phyloP scores from a whole-genome alignment of 2,797 vertebrate species.

The Sebastes steindachneri region DNA sequence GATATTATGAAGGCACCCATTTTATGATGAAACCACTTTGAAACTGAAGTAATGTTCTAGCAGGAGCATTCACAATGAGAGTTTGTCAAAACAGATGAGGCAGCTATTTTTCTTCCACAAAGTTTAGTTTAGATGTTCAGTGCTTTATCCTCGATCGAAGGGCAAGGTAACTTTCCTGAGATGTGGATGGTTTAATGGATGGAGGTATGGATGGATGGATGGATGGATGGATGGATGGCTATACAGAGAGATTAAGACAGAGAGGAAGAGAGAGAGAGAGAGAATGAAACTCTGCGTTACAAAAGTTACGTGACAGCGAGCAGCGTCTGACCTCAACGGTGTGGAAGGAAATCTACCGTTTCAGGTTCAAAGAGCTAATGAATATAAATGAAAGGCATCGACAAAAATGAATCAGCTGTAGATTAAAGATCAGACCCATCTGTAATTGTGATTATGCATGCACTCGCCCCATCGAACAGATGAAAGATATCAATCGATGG shows the following conservation, averaged over 20 bases:
- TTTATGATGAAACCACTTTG: conserved; percentile 77
- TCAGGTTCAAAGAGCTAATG: conserved; percentile 76
- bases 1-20: conserved; percentile 54
- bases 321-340: conserved; percentile 43
- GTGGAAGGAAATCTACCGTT: conserved; percentile 57
- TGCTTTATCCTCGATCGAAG: conserved; percentile 17
- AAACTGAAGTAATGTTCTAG: conserved; percentile 62
- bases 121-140: conserved; percentile 33
- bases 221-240: conserved; percentile 20
- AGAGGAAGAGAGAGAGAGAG: background rate
- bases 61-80: conserved; percentile 33
- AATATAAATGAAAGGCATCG: conserved; percentile 79
- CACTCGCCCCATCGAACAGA: conserved; percentile 66
- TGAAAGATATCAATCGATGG: conserved; percentile 77
- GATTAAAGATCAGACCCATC: conserved; percentile 76
- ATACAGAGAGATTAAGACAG: background rate
- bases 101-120: conserved; percentile 31
- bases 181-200: conserved; percentile 19
- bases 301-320: conserved; percentile 37
- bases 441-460: conserved; percentile 78
- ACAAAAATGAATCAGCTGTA: conserved; percentile 69
- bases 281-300: background rate
- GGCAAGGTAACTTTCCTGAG: conserved; percentile 27
- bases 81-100: conserved; percentile 54
- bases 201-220: background rate